A percentile compares a stretch with the other conserved stretches of the same genome.
These are phyloP conservation scores for Pomatorhinus ruficollis DNA, from an alignment of 2,113 vertebrate species.

Conservation along the genomic window DNA sequence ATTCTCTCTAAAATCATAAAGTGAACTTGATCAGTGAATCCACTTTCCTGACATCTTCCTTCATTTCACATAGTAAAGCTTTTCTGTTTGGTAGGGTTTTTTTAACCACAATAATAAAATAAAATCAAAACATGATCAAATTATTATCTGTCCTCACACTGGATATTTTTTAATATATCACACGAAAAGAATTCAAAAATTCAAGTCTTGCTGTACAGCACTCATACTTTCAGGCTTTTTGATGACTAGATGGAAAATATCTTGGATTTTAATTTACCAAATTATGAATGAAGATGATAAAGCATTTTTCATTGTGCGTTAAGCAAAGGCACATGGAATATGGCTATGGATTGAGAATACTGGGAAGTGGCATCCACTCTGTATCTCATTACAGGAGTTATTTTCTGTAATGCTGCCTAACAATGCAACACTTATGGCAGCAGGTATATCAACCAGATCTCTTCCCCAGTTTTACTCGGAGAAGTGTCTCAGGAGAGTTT, in stretches of 20 bases:
- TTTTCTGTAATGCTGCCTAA: not conserved
- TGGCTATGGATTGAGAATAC: not conserved
- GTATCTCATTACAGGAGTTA: not conserved
- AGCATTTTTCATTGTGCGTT: not conserved
- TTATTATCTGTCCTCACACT: not conserved
- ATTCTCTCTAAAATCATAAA: constrained; percentile 55
- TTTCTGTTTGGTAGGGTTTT: not conserved
- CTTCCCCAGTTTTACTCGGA: not conserved
- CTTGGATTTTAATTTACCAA: not conserved
- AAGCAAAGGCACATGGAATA: constrained; percentile 17
- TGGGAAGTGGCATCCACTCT: not conserved
- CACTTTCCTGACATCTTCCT: constrained; percentile 4
- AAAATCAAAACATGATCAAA: not conserved
- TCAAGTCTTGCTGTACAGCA: constrained; percentile 3
- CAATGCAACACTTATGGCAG: not conserved
- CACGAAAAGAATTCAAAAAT: not conserved
- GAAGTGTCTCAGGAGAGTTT: not conserved
- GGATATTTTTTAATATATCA: not conserved
- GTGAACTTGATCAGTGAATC: constrained; percentile 10
- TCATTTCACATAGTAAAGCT: constrained; percentile 50
- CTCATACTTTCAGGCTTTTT: constrained; percentile 21
- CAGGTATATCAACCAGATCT: not conserved
- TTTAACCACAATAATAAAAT: not conserved
- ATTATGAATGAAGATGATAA: not conserved
- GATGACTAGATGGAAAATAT: not conserved